phyloP scores from a whole-genome alignment of 2,113 vertebrate species.

The Zosterops pallidus region DNA sequence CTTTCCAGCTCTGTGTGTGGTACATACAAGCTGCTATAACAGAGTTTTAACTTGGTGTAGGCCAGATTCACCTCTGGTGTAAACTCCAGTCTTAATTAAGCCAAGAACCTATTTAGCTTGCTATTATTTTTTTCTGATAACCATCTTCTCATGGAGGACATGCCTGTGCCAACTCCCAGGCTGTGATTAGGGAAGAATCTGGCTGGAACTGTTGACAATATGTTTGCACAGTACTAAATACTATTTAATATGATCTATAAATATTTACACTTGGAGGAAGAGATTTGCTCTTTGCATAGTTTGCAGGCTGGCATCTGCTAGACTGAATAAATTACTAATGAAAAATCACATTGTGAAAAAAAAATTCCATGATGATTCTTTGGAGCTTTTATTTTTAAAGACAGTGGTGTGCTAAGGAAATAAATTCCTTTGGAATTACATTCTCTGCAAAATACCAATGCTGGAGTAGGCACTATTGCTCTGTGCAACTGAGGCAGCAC shows the following conservation, averaged over 20 bases:
- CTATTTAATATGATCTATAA: slow-evolving; percentile 42
- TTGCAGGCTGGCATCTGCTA: slow-evolving; percentile 44
- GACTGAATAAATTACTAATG: slow-evolving; percentile 33
- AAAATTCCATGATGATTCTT: not conserved
- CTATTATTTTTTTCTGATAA: not conserved
- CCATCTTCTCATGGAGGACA: not conserved
- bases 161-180: slow-evolving; percentile 27
- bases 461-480: not conserved
- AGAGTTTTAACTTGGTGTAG: not conserved
- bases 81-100: not conserved
- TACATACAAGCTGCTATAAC: not conserved
- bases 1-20: not conserved
- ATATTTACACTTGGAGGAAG: slow-evolving; percentile 48
- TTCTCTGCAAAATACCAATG: not conserved
- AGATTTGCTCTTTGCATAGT: slow-evolving; percentile 33
- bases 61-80: not conserved
- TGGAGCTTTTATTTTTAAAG: not conserved
- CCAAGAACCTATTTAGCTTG: not conserved
- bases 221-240: slow-evolving; percentile 53
- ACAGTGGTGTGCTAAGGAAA: not conserved
- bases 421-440: not conserved
- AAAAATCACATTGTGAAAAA: not conserved
- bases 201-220: slow-evolving; percentile 22
- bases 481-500: not conserved
- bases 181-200: slow-evolving; percentile 17